Conservation (phyloP, 2,113 vertebrate species). For the Myiozetetes cayanensis region DNA sequence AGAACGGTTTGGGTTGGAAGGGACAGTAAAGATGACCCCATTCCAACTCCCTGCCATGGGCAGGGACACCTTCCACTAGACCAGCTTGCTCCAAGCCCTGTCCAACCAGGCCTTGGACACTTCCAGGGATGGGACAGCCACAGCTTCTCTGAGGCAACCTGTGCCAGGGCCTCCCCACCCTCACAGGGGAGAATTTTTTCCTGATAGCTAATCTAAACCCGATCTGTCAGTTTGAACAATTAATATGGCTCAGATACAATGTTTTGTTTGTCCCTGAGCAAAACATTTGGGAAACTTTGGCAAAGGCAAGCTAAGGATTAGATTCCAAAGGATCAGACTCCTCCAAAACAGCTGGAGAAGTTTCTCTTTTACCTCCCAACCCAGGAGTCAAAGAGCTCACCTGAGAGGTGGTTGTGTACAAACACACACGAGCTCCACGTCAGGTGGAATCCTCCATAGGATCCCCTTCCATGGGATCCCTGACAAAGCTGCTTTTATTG, state of each 20-base stretch:
- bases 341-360: neutral
- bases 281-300: neutral
- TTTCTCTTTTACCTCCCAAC: neutral
- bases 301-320: neutral
- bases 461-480: neutral
- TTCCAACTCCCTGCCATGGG: too few species aligned
- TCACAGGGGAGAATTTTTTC: neutral
- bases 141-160: neutral
- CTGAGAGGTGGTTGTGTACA: neutral
- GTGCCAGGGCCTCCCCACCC: neutral
- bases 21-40: neutral
- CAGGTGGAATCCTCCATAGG: neutral
- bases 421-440: neutral
- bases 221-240: too few species aligned
- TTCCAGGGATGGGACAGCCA: neutral
- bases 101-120: neutral
- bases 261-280: neutral
- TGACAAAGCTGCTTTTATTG: neutral
- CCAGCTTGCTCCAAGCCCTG: fast-evolving
- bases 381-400: neutral
- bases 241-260: neutral
- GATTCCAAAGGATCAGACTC: neutral
- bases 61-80: neutral
- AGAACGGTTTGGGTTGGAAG: neutral
- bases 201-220: neutral